A percentile compares a stretch with the other conserved stretches of the same genome.
These are phyloP conservation scores for Enteromius viviparus DNA, from an alignment of 2,797 vertebrate species.

Conservation along the genomic window DNA sequence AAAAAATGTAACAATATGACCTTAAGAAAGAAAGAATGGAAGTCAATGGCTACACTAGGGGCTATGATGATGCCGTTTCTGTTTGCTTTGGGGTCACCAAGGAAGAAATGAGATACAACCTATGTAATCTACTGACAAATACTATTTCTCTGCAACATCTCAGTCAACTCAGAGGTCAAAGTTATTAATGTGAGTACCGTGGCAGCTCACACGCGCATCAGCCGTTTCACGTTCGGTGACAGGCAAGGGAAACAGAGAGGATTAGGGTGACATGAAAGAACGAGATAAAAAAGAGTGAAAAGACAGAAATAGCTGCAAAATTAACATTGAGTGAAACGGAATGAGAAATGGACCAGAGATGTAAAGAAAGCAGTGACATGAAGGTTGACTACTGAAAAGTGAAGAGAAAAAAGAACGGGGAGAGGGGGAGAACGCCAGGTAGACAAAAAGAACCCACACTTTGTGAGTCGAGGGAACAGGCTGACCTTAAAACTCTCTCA, in stretches of 20 bases:
- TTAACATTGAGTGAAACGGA: slow-evolving; percentile 41
- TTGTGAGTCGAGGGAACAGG: slow-evolving; percentile 32
- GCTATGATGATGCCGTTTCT: slow-evolving; percentile 35
- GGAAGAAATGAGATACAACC: slow-evolving; percentile 54
- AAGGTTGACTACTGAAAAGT: slow-evolving; percentile 38
- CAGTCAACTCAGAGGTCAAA: slow-evolving; percentile 68
- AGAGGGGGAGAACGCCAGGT: slow-evolving; percentile 24
- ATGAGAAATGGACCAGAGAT: slow-evolving; percentile 44
- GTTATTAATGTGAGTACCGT: slow-evolving; percentile 62
- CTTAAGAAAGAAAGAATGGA: slow-evolving; percentile 56
- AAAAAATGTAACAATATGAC: slow-evolving; percentile 64
- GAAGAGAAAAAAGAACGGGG: slow-evolving; percentile 10
- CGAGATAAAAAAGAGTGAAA: slow-evolving; percentile 34
- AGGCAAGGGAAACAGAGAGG: slow-evolving; percentile 47
- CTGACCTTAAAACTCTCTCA: slow-evolving; percentile 48
- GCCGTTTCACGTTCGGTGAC: not conserved
- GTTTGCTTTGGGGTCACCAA: slow-evolving; percentile 33
- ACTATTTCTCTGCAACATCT: slow-evolving; percentile 62
- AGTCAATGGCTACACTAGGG: slow-evolving; percentile 38
- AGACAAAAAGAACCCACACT: slow-evolving; percentile 34
- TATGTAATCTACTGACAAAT: slow-evolving; percentile 68
- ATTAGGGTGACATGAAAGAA: slow-evolving; percentile 26
- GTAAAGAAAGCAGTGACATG: slow-evolving; percentile 32
- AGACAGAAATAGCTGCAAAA: slow-evolving; percentile 39
- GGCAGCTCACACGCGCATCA: not conserved